Percentiles rank a stretch among this genome's conserved stretches.
phyloP scores from a whole-genome alignment of 2,797 vertebrate genomes.

The Enteromius argenteus region DNA sequence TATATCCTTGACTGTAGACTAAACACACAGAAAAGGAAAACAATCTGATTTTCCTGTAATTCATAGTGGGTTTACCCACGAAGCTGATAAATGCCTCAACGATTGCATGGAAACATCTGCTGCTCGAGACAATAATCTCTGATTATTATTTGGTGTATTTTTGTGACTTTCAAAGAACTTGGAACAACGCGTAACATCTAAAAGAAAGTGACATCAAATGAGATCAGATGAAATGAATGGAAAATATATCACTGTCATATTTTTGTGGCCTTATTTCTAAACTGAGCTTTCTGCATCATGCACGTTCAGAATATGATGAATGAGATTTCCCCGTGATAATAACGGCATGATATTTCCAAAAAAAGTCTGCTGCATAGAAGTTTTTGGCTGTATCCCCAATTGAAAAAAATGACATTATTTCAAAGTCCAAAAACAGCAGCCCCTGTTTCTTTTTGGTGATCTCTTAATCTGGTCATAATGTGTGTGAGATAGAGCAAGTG shows the following conservation, averaged over 20 bases:
- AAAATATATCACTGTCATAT: constrained; percentile 24
- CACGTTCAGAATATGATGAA: constrained; percentile 21
- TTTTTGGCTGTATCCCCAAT: background rate
- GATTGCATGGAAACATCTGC: constrained; percentile 8
- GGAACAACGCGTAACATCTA: background rate
- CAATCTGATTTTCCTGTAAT: constrained; percentile 9
- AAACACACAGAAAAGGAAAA: constrained; percentile 23
- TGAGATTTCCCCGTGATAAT: constrained; percentile 4
- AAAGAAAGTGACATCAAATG: background rate
- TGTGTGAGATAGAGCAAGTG: background rate
- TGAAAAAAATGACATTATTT: background rate
- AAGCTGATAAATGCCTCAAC: background rate
- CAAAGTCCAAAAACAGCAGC: background rate
- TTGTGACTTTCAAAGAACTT: background rate
- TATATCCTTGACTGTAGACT: constrained; percentile 31
- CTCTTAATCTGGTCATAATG: background rate
- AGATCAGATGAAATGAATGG: constrained; percentile 13
- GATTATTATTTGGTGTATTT: background rate
- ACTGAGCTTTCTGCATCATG: constrained; percentile 37
- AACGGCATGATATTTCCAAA: constrained; percentile 31
- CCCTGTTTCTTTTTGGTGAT: background rate
- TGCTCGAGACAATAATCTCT: background rate
- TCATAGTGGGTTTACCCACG: background rate
- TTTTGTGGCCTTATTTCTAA: constrained; percentile 45
- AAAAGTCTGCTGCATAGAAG: background rate